phyloP scores from a whole-genome alignment of 2,113 vertebrate genomes.

The Lichenostomus cassidix region DNA sequence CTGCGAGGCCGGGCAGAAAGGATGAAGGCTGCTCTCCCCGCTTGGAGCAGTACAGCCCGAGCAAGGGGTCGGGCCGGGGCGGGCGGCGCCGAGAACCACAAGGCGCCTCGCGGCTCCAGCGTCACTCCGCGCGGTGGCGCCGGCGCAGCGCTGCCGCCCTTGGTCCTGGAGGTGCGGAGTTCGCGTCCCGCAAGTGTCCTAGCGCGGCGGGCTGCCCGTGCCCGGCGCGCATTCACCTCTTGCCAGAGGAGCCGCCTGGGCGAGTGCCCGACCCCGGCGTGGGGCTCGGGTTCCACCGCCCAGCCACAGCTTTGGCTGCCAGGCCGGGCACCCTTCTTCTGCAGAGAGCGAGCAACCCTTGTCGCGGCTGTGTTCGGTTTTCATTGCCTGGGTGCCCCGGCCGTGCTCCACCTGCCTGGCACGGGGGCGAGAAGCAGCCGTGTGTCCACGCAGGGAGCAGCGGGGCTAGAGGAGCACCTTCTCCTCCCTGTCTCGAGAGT shows the following conservation, averaged over 20 bases:
- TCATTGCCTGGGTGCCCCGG: no score
- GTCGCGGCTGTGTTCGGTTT: accelerated
- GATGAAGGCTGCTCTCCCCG: accelerated
- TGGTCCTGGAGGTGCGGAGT: accelerated
- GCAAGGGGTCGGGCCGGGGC: accelerated
- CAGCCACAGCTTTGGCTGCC: slow-evolving; percentile 37
- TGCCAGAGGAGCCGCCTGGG: slow-evolving; percentile 54
- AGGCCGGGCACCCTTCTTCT: accelerated
- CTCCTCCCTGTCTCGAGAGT: background rate
- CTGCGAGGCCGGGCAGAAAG: background rate
- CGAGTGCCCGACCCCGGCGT: slow-evolving; percentile 55
- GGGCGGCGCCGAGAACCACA: accelerated
- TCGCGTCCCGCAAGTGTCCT: slow-evolving; percentile 65
- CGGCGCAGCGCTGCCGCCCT: accelerated
- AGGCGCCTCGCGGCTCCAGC: accelerated
- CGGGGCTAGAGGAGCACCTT: background rate
- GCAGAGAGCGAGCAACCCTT: no score
- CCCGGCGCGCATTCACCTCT: slow-evolving; percentile 63
- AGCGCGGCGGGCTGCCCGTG: slow-evolving; percentile 52
- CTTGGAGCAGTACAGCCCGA: accelerated
- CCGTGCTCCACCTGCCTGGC: accelerated
- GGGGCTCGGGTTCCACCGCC: slow-evolving; percentile 66
- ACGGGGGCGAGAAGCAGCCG: background rate
- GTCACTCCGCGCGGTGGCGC: accelerated
- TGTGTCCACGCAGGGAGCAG: slow-evolving; percentile 10